Conservation (phyloP, 2,113 vertebrate genomes). For the Bufo gargarizans region DNA sequence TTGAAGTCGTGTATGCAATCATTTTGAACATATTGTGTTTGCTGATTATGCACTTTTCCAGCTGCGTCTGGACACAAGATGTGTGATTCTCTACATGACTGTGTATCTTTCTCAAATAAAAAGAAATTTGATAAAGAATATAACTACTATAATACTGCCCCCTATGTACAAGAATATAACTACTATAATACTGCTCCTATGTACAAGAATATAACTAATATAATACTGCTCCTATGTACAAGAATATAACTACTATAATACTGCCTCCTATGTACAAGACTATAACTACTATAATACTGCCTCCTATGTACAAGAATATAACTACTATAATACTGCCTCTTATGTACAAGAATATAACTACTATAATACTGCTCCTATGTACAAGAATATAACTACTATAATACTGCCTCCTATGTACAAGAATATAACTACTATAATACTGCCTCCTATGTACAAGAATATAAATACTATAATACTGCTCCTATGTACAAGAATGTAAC, state of each 20-base stretch:
- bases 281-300: background rate
- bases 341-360: background rate
- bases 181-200: background rate
- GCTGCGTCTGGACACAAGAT: too few species aligned
- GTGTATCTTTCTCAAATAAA: too few species aligned
- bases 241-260: constrained; percentile 6
- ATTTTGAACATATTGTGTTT: too few species aligned
- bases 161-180: background rate
- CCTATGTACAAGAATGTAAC: constrained; percentile 12
- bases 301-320: background rate
- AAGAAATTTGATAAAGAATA: too few species aligned
- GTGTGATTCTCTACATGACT: too few species aligned
- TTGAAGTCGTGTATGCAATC: too few species aligned
- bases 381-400: constrained; percentile 6
- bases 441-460: constrained; percentile 1
- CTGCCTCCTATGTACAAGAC: background rate
- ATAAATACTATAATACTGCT: background rate
- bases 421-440: constrained; percentile 16
- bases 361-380: background rate
- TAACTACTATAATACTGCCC: too few species aligned
- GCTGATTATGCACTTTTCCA: too few species aligned
- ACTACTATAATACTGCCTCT: background rate
- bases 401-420: background rate
- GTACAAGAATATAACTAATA: background rate
- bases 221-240: background rate